phyloP scores from a whole-genome alignment of 2,797 vertebrate genomes.

The Danio tinwini region DNA sequence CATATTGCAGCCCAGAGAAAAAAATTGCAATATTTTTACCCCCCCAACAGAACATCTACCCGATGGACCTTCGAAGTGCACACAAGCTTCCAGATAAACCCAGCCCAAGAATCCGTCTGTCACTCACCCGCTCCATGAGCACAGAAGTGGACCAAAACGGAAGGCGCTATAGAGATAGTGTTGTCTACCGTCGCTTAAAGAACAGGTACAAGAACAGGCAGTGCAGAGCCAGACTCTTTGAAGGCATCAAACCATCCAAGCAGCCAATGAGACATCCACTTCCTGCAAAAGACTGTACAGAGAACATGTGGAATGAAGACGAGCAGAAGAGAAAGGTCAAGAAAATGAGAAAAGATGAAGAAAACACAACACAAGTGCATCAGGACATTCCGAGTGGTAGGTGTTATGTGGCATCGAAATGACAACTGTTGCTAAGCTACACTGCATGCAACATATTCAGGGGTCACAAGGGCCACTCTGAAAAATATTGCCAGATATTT shows the following conservation, averaged over 20 bases:
- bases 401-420: slow-evolving; percentile 56
- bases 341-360: slow-evolving; percentile 34
- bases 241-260: slow-evolving; percentile 20
- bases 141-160: slow-evolving; percentile 71
- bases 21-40: neutral
- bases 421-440: slow-evolving; percentile 60
- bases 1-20: no score
- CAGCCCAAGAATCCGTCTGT: slow-evolving; percentile 87
- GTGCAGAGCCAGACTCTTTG: slow-evolving; percentile 62
- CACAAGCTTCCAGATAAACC: slow-evolving; percentile 85
- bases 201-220: slow-evolving; percentile 68
- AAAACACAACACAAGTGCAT: slow-evolving; percentile 57
- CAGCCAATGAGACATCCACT: slow-evolving; percentile 32
- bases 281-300: slow-evolving; percentile 26
- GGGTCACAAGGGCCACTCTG: slow-evolving; percentile 39
- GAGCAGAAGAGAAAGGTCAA: slow-evolving; percentile 65
- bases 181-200: slow-evolving; percentile 61
- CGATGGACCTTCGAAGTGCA: slow-evolving; percentile 95
- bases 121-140: slow-evolving; percentile 87
- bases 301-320: slow-evolving; percentile 44
- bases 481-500: slow-evolving; percentile 2
- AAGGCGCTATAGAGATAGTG: slow-evolving; percentile 52
- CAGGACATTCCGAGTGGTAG: slow-evolving; percentile 76
- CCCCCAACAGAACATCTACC: slow-evolving; percentile 85
- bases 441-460: slow-evolving; percentile 40